A percentile compares a stretch with the other conserved stretches of the same genome.
Conservation (phyloP, 92 coral and sea anemone genomes). For the Zoanthus sociatus region DNA sequence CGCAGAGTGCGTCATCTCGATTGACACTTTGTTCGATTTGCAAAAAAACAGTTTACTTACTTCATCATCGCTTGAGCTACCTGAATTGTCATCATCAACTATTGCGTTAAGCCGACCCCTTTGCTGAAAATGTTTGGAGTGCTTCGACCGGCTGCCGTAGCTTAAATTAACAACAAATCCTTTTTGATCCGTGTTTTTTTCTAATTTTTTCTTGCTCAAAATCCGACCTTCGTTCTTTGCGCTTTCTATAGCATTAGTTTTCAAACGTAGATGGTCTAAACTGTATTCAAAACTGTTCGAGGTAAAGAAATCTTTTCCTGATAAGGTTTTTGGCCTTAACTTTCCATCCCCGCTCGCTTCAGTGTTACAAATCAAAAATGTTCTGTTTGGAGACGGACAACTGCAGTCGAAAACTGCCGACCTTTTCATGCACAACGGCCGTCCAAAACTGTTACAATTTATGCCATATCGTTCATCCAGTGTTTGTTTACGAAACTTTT, state of each 20-base stretch:
- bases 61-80: slow-evolving; percentile 40
- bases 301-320: not conserved
- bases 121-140: slow-evolving; percentile 29
- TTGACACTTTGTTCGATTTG: slow-evolving; percentile 29
- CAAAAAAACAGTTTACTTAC: slow-evolving; percentile 44
- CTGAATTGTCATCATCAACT: slow-evolving; percentile 27
- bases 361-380: slow-evolving; percentile 21
- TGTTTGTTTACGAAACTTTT: slow-evolving; percentile 38
- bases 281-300: slow-evolving; percentile 11
- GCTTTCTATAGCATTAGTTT: slow-evolving; percentile 8
- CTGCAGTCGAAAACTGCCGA: slow-evolving; percentile 37
- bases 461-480: slow-evolving; percentile 31
- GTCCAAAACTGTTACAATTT: slow-evolving; percentile 34
- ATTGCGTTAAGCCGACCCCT: not conserved
- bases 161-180: slow-evolving; percentile 26
- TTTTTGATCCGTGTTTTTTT: slow-evolving; percentile 18
- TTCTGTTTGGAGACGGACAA: slow-evolving; percentile 28
- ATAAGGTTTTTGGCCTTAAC: not conserved
- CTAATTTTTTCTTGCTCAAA: slow-evolving; percentile 30
- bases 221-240: slow-evolving; percentile 1
- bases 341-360: not conserved
- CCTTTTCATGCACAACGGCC: slow-evolving; percentile 36
- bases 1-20: not conserved
- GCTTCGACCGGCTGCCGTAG: not conserved
- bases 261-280: slow-evolving; percentile 10